Conservation (phyloP, 2,888 invertebrate species). For the Hirtodrosophila histrioides region DNA sequence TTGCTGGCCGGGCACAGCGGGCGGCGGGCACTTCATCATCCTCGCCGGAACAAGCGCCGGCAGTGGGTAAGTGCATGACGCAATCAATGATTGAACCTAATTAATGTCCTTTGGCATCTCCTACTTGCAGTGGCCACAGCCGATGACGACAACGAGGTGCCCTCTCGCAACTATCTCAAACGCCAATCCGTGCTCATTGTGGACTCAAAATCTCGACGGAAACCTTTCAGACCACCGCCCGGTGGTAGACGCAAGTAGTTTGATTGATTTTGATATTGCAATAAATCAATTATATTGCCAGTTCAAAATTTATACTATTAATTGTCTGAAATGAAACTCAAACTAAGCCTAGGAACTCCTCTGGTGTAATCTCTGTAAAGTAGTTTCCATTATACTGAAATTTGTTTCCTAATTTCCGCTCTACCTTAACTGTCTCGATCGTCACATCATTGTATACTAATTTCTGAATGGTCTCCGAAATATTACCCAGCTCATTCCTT, state of each 20-base stretch:
- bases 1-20: slow-evolving; percentile 82
- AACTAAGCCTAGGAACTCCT: no score
- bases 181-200: slow-evolving; percentile 93
- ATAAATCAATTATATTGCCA: no score
- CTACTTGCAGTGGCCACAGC: slow-evolving; percentile 85
- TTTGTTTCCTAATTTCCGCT: no score
- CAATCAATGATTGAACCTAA: not conserved
- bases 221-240: slow-evolving; percentile 87
- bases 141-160: slow-evolving; percentile 93
- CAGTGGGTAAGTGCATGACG: slow-evolving; percentile 73
- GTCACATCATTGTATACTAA: no score
- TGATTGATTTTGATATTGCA: no score
- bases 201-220: slow-evolving; percentile 92
- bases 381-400: no score
- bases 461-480: no score
- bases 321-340: no score
- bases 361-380: no score
- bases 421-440: no score
- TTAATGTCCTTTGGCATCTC: slow-evolving; percentile 9
- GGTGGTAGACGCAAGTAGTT: slow-evolving; percentile 67
- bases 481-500: no score
- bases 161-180: slow-evolving; percentile 91
- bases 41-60: slow-evolving; percentile 83
- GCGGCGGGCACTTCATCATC: slow-evolving; percentile 83
- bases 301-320: not conserved